Base-by-base conservation (phyloP, 2,888 invertebrate species). In the Sicus ferrugineus region DNA sequence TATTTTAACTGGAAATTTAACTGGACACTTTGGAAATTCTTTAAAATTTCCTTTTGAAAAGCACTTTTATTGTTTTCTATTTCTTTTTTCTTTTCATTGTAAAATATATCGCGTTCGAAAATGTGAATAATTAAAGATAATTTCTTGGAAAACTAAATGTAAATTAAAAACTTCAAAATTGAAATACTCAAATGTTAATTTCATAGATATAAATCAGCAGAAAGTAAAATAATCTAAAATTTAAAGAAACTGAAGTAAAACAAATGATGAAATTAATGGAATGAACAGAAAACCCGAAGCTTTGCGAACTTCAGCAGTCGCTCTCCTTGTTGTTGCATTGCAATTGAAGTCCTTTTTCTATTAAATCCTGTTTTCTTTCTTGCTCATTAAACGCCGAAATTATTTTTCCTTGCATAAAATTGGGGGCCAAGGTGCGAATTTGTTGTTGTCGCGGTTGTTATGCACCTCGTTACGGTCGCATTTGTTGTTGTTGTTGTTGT, bases 401-500 rank as follows among this genome's bases (percentile, higher is more conserved):
- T 48, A 52, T 54, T 14, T 48, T 50, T 42, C 63, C 28, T n/a
- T 26, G 65, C 54, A 65, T 30, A 34, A 34, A 38, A 34, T n/a
- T 34, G 28, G 54, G 64, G 34, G 50, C 31, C 19, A 23, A 50
- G 28, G 28, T 16, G 50, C 38, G 54, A 65, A 65, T 54, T 26
- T 23, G 28, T 34, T 34, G 26, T 19, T 42, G 42, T 74, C 68
- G 71, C 68, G 68, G 61, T 68, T 67, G 56, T 56, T 46, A 72
- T 38, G 3, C n/a, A 19, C 38, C 28, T n/a, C 28, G 61, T 46
- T 30, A 54, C 9, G 54, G 54, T 56, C 46, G 58, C 46, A 19
- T 72, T 70, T 67, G 50, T 38, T 54, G 38, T 38, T 64, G 34
- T 38, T 28, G 74, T 74, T 34, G 59, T 28, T 64, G 46, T 46